Conservation (phyloP, 2,797 vertebrate species). For the Pitangus sulphuratus region DNA sequence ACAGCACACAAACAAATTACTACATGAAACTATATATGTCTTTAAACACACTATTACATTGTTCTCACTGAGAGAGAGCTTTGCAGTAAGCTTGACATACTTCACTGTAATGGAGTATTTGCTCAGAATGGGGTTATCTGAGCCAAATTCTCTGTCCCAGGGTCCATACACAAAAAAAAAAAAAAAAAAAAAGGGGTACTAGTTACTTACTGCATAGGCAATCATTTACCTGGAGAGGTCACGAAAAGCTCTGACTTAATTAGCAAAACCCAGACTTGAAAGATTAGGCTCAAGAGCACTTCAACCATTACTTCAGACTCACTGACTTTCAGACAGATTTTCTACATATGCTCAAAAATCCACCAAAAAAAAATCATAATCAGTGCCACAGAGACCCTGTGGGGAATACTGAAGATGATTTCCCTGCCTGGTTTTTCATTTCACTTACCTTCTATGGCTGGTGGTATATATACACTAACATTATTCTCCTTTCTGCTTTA, state of each 20-base stretch:
- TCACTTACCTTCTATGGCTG: background rate
- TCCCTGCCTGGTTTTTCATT: constrained; percentile 12
- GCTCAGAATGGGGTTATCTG: background rate
- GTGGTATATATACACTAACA: constrained; percentile 14
- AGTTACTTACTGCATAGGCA: background rate
- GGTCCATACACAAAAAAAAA: background rate
- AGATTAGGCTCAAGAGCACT: background rate
- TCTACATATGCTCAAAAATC: background rate
- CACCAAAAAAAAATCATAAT: background rate
- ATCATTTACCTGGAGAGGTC: background rate
- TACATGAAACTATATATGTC: background rate
- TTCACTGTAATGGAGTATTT: background rate
- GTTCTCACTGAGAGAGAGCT: background rate
- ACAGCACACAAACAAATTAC: too few species aligned
- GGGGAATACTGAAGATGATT: background rate
- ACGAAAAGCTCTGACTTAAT: background rate
- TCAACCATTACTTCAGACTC: background rate
- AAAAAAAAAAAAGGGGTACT: background rate
- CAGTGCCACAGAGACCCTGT: background rate
- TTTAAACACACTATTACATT: background rate
- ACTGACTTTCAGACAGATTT: background rate
- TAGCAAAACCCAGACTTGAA: background rate
- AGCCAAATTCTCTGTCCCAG: background rate
- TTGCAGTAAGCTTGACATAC: background rate
- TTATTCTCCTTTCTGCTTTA: constrained; percentile 27